phyloP scores from a whole-genome alignment of 2,888 invertebrate genomes.

The Drosophila algonquin region DNA sequence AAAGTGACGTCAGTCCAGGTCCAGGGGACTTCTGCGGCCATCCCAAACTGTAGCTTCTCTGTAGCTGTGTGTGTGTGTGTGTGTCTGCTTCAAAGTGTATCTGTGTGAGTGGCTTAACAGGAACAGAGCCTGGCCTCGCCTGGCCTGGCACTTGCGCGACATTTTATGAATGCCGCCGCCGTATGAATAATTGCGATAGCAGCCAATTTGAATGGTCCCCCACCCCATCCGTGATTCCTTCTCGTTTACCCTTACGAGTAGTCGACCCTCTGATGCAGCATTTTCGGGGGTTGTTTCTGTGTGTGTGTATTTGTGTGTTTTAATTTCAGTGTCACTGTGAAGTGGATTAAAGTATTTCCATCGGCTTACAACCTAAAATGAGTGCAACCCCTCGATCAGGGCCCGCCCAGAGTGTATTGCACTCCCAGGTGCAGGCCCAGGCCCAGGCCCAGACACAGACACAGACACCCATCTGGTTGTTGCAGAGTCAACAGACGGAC shows the following conservation, averaged over 20 bases:
- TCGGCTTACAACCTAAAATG: constrained; percentile 76
- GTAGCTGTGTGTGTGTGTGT: constrained; percentile 26
- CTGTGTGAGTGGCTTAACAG: constrained; percentile 39
- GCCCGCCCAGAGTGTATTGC: constrained; percentile 45
- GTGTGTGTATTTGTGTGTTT: constrained; percentile 32
- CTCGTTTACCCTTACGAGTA: constrained; percentile 7
- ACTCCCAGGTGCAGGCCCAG: constrained; percentile 17
- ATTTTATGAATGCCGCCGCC: constrained; percentile 79
- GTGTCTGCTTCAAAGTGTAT: background rate
- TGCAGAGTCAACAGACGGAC: constrained; percentile 42
- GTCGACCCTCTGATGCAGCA: constrained; percentile 16
- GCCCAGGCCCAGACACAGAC: no score
- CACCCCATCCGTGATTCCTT: constrained; percentile 17
- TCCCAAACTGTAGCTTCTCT: constrained; percentile 8
- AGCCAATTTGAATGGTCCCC: constrained; percentile 76
- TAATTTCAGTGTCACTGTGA: constrained; percentile 77
- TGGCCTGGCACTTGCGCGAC: constrained; percentile 63
- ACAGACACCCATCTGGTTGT: constrained; percentile 4
- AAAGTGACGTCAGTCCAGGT: constrained; percentile 67
- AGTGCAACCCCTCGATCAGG: constrained; percentile 58
- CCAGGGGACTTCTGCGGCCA: constrained; percentile 34
- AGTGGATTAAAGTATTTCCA: constrained; percentile 81
- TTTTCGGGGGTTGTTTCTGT: constrained; percentile 55
- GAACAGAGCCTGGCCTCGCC: constrained; percentile 25
- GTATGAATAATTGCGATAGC: constrained; percentile 81